These are phyloP conservation scores for Amyelois transitella DNA, from an alignment of 1,140 invertebrate genomes.

Conservation along the genomic window DNA sequence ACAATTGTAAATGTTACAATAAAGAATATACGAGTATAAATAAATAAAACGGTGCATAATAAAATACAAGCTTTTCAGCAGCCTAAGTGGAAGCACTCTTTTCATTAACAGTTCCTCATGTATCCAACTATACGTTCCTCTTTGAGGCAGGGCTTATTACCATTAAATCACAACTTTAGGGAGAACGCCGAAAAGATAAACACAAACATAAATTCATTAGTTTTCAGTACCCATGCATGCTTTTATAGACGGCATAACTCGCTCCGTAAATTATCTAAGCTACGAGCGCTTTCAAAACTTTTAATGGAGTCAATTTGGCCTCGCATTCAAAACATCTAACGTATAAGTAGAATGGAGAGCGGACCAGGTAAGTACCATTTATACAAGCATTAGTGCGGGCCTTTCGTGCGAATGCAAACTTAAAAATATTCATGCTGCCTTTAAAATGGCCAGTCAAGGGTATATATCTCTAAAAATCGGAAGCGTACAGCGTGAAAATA, in stretches of 20 bases:
- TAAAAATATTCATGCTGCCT: constrained; percentile 22
- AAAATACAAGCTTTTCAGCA: no score
- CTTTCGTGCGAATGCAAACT: constrained; percentile 23
- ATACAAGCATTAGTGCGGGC: constrained; percentile 47
- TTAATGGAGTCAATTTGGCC: constrained; percentile 71
- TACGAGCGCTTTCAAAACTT: constrained; percentile 68
- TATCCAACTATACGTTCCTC: background rate
- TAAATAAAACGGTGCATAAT: no score
- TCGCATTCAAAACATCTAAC: constrained; percentile 63
- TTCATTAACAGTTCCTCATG: background rate
- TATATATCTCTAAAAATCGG: constrained; percentile 7
- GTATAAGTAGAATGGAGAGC: constrained; percentile 27
- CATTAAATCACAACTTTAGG: background rate
- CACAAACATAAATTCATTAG: constrained; percentile 56
- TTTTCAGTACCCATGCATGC: constrained; percentile 43
- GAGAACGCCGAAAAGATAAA: constrained; percentile 35
- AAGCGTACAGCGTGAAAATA: background rate
- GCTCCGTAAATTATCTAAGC: constrained; percentile 68
- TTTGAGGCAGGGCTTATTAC: background rate
- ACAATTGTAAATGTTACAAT: no score
- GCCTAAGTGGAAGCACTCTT: no score
- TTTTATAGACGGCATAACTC: constrained; percentile 56
- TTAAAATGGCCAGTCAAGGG: constrained; percentile 16
- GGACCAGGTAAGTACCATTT: constrained; percentile 48
- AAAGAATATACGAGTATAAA: no score